Conservation (phyloP, 2,113 vertebrate genomes). For the Tiliqua scincoides region DNA sequence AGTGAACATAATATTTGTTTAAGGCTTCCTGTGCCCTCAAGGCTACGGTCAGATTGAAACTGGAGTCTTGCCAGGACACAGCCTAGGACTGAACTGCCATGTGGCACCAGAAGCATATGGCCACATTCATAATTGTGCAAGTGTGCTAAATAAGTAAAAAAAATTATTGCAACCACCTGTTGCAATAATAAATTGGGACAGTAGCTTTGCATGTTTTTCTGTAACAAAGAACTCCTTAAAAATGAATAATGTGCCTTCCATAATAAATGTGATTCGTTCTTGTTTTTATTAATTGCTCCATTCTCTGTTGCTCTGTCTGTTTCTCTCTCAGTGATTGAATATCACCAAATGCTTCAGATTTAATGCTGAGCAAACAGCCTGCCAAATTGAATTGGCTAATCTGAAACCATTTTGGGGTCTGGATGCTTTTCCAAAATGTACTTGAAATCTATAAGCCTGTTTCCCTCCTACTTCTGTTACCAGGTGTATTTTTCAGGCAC, state of each 20-base stretch:
- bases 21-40: neutral
- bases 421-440: neutral
- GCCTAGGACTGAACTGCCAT: neutral
- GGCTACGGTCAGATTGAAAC: neutral
- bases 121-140: neutral
- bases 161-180: neutral
- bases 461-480: neutral
- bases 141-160: neutral
- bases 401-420: neutral
- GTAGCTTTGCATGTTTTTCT: neutral
- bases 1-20: neutral
- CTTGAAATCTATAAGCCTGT: neutral
- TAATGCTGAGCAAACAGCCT: neutral
- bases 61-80: neutral
- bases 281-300: neutral
- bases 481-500: neutral
- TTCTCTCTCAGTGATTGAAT: neutral
- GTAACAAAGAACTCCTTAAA: neutral
- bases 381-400: conserved; percentile 13
- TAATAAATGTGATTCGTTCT: neutral
- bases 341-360: neutral
- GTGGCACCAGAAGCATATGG: neutral
- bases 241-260: neutral
- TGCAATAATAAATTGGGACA: neutral
- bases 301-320: too few species aligned